These are phyloP conservation scores for Calycopis cecrops DNA, from an alignment of 1,140 invertebrate species.

Conservation along the genomic window DNA sequence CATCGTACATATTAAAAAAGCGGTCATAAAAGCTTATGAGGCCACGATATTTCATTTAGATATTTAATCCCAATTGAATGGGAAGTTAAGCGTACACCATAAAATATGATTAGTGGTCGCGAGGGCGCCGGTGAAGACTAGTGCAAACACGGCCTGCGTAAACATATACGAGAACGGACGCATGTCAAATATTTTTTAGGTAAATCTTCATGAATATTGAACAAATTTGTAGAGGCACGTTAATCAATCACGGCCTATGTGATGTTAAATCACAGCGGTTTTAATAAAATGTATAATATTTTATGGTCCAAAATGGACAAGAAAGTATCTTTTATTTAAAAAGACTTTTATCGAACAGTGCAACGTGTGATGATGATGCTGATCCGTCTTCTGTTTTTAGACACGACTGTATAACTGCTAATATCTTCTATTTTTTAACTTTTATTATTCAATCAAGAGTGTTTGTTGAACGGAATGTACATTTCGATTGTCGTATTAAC, in stretches of 20 bases:
- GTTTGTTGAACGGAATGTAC: no score
- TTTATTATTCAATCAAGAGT: no score
- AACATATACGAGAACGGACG: conserved; percentile 36
- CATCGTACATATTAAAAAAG: conserved; percentile 5
- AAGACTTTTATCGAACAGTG: no score
- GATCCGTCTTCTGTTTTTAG: no score
- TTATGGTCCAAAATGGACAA: no score
- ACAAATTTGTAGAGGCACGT: conserved; percentile 26
- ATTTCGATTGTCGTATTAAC: no score
- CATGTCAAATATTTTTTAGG: conserved; percentile 45
- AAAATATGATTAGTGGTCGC: conserved; percentile 68
- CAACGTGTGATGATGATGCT: no score
- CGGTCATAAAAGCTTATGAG: conserved; percentile 25
- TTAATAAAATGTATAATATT: no score
- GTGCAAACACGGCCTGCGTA: conserved; percentile 49
- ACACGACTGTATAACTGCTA: no score
- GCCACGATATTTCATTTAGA: conserved; percentile 37
- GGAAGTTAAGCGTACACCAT: conserved; percentile 54
- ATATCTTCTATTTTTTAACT: no score
- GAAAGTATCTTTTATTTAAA: no score
- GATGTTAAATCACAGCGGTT: conserved; percentile 37
- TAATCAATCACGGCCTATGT: conserved; percentile 21
- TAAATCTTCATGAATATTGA: conserved; percentile 39
- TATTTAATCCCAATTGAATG: conserved; percentile 62
- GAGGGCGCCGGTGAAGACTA: conserved; percentile 39